phyloP scores from a whole-genome alignment of 2,113 vertebrate species.

The Entelurus aequoreus region DNA sequence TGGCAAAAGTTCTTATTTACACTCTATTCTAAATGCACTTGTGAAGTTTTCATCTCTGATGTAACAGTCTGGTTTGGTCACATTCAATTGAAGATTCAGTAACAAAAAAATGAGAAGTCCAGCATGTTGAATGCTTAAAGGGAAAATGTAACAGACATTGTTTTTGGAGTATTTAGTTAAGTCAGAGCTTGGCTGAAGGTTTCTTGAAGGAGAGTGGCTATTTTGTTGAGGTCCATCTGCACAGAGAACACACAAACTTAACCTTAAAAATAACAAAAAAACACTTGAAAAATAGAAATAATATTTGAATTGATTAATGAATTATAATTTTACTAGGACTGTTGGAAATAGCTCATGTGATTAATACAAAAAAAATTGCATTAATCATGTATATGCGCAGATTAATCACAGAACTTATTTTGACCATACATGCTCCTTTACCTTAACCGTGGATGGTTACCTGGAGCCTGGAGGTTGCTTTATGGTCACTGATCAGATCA shows the following conservation, averaged over 20 bases:
- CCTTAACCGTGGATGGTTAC: no score
- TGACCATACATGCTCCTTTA: no score
- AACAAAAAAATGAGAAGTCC: constrained; percentile 6
- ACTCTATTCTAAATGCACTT: constrained; percentile 4
- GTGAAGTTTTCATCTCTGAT: constrained; percentile 20
- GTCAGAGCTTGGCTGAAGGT: constrained; percentile 85
- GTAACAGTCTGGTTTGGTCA: constrained; percentile 33
- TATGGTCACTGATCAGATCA: no score
- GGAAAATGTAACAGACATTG: constrained; percentile 39
- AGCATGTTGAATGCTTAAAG: constrained; percentile 17
- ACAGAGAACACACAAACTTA: constrained; percentile 18
- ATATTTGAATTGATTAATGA: background rate
- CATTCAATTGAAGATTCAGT: constrained; percentile 16
- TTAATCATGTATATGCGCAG: no score
- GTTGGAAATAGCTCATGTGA: no score
- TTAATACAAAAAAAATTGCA: no score
- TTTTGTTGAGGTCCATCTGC: constrained; percentile 86
- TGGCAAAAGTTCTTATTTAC: background rate
- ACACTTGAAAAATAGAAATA: background rate
- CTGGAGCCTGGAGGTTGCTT: no score
- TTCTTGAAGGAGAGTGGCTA: constrained; percentile 89
- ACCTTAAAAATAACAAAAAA: background rate
- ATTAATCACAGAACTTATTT: no score
- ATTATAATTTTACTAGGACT: no score
- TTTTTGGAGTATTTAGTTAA: constrained; percentile 73